Conservation (phyloP, 2,797 vertebrate genomes). For the Natrix natrix region DNA sequence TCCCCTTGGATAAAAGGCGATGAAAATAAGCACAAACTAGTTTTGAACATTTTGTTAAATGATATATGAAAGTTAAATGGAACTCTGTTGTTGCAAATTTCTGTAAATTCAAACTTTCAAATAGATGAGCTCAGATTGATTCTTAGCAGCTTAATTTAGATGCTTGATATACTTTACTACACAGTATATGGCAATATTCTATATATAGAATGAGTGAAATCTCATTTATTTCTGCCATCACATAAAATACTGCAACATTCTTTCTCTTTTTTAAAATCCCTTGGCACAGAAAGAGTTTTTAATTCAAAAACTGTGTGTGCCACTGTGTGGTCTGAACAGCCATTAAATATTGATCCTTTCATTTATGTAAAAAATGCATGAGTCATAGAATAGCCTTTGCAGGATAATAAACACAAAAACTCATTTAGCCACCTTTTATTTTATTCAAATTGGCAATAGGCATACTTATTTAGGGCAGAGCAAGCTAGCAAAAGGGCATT, state of each 20-base stretch:
- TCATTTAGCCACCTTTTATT: background rate
- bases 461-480: background rate
- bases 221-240: background rate
- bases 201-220: slow-evolving; percentile 1
- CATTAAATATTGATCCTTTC: slow-evolving; percentile 28
- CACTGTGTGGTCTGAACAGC: slow-evolving; percentile 7
- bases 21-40: background rate
- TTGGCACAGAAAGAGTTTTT: slow-evolving; percentile 17
- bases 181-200: background rate
- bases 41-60: background rate
- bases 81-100: background rate
- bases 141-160: background rate
- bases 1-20: background rate
- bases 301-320: slow-evolving; percentile 19
- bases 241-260: background rate
- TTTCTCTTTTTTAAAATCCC: slow-evolving; percentile 21
- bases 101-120: background rate
- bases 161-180: background rate
- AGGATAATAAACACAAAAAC: slow-evolving; percentile 43
- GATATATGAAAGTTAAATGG: background rate
- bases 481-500: background rate
- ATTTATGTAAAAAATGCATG: slow-evolving; percentile 26
- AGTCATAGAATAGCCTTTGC: slow-evolving; percentile 34
- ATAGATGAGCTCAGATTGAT: background rate
- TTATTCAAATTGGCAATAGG: slow-evolving; percentile 43